These are phyloP conservation scores for Hydropotes inermis DNA, from an alignment of 2,113 vertebrate species.

Conservation along the genomic window DNA sequence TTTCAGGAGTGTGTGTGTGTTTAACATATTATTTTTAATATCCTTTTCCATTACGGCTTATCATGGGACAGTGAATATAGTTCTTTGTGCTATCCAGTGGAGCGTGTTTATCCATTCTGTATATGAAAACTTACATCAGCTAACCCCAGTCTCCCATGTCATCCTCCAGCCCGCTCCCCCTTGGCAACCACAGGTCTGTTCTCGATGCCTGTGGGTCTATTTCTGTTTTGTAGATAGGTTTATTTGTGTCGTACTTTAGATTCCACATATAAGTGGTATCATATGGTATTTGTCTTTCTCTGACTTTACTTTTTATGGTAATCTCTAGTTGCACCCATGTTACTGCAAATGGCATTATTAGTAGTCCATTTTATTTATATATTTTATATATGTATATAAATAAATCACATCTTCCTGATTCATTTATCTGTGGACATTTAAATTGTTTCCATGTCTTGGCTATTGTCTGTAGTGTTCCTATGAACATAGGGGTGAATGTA, in stretches of 20 bases:
- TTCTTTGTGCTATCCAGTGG: not conserved
- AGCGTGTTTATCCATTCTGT: not conserved
- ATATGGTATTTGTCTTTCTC: not conserved
- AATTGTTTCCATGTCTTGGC: not conserved
- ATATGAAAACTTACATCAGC: not conserved
- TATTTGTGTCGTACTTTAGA: not conserved
- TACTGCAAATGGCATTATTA: not conserved
- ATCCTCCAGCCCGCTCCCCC: not conserved
- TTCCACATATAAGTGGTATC: not conserved
- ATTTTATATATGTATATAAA: not conserved
- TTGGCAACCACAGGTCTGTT: not conserved
- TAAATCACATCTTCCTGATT: not conserved
- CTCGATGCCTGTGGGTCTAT: not conserved
- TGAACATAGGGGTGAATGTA: not conserved
- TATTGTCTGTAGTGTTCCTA: not conserved
- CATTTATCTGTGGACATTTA: not conserved
- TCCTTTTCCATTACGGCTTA: not conserved
- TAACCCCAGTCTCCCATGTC: not conserved
- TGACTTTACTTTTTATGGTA: not conserved
- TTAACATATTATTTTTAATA: not conserved
- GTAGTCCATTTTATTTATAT: not conserved
- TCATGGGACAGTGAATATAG: not conserved
- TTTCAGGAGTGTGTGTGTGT: not conserved
- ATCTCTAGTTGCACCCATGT: not conserved
- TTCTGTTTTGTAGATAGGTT: not conserved